Evolutionary conservation across 2,797 vertebrate species (phyloP), one percentile per base, ranked within the genome.

Genomic region (Cyclura pinguis): DNA sequence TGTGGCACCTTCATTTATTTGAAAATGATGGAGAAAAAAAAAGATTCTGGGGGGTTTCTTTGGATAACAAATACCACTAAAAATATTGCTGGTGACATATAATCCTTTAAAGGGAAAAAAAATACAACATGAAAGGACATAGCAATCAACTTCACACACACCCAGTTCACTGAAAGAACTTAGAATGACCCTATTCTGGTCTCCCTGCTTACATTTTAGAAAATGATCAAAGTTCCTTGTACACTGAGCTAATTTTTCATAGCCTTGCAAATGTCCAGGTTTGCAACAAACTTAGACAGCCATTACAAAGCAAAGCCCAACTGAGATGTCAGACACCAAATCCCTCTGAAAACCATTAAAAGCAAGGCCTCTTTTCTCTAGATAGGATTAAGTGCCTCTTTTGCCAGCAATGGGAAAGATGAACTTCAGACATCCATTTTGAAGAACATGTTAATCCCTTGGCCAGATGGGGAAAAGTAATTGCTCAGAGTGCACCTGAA

Each of bases 281-380:
- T 91, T 86, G 55, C 88, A 93, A 50, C 0, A 3, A 35, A 2
- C 88, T 83, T 7, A 78, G 89, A 85, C 69, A 91, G 64, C 52
- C 85, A 35, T 84, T 59, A 55, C 83, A 69, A 47, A 91, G 89
- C 5, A 92, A 83, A 94, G 80, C 91, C 90, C 90, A 67, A 55
- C 85, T 74, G 90, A 91, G 88, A 89, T 0, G 0, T 89, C 84
- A 82, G 62, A 32, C 84, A 57, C 0, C 87, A 84, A 91, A 93
- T 83, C 87, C 92, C 90, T 88, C 27, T 4, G 92, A 84, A 94
- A 95, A 88, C 20, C 76, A 14, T 76, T 55, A 50, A 89, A 88
- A 92, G 76, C 47, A 62, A 89, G 92, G n/a, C 50, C 88, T 50
- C 69, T 77, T 89, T 82, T 91, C 93, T 93, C 93, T 87, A 35